Percentiles rank a stretch among this genome's conserved stretches.
Evolutionary conservation across 2,113 vertebrate genomes (phyloP).

Genomic region (Zingel zingel): DNA sequence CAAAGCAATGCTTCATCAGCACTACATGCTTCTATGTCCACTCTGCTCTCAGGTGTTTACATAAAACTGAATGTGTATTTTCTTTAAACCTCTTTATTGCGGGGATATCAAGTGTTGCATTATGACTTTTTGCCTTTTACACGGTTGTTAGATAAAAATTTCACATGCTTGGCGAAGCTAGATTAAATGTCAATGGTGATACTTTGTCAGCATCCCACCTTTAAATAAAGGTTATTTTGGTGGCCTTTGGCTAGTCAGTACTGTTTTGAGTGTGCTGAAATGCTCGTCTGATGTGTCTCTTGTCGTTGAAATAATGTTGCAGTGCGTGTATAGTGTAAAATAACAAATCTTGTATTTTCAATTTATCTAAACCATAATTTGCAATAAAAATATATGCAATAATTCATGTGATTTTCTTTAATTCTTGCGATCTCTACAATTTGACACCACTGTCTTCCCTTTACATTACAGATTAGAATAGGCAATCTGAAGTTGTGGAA

Average conservation of each 20-base stretch:
- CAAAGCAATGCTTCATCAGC: constrained; percentile 21
- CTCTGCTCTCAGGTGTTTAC: constrained; percentile 29
- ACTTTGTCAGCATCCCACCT: background rate
- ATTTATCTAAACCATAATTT: constrained; percentile 20
- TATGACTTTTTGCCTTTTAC: background rate
- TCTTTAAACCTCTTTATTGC: background rate
- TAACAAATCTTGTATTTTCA: constrained; percentile 34
- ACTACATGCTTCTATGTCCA: constrained; percentile 13
- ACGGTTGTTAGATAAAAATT: background rate
- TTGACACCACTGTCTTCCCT: background rate
- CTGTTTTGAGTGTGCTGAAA: constrained; percentile 12
- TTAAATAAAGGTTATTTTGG: background rate
- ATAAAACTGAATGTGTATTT: background rate
- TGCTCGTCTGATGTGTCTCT: constrained; percentile 2
- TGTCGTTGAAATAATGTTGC: constrained; percentile 32
- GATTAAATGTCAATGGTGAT: background rate
- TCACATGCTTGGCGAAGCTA: background rate
- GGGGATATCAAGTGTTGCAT: background rate
- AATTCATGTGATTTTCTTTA: background rate
- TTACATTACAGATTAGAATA: background rate
- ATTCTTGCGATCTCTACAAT: background rate
- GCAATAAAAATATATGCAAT: constrained; percentile 28
- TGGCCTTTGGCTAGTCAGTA: background rate
- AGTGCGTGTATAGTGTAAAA: constrained; percentile 44
- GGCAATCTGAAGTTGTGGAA: background rate